Percentiles rank a stretch among this genome's conserved stretches.
phyloP scores from a whole-genome alignment of 2,888 invertebrate species.

The Rambutsinella grinnellia region DNA sequence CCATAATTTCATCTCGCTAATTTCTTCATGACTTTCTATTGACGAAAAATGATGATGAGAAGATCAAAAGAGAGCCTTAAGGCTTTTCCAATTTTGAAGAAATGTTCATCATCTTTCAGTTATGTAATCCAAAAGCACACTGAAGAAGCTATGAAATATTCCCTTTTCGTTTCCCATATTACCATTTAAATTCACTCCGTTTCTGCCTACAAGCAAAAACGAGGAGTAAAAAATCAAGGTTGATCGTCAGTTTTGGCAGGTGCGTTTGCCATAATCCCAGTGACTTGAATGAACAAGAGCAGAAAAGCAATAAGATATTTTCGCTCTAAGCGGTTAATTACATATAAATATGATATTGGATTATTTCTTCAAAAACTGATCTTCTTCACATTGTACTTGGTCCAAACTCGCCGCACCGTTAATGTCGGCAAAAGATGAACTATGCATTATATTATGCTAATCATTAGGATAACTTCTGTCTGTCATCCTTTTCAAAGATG shows the following conservation, averaged over 20 bases:
- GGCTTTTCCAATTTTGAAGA: slow-evolving; percentile 34
- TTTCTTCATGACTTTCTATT: slow-evolving; percentile 46
- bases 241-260: slow-evolving; percentile 49
- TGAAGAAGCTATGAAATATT: background rate
- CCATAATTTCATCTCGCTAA: slow-evolving; percentile 44
- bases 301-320: slow-evolving; percentile 1
- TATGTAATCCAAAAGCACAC: background rate
- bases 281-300: background rate
- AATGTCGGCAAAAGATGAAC: no score
- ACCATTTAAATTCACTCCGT: slow-evolving; percentile 30
- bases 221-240: slow-evolving; percentile 18
- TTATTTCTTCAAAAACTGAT: no score
- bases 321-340: slow-evolving; percentile 50
- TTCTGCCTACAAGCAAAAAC: slow-evolving; percentile 12
- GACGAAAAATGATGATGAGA: background rate
- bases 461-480: background rate
- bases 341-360: no score
- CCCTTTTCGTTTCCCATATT: slow-evolving; percentile 5
- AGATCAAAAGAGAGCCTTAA: no score
- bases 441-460: background rate
- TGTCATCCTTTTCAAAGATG: background rate
- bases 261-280: slow-evolving; percentile 22
- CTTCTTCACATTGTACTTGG: no score
- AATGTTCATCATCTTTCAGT: background rate
- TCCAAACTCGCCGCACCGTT: no score